A percentile compares a stretch with the other conserved stretches of the same genome.
phyloP scores from a whole-genome alignment of 2,113 vertebrate species.

The Geococcyx californianus region DNA sequence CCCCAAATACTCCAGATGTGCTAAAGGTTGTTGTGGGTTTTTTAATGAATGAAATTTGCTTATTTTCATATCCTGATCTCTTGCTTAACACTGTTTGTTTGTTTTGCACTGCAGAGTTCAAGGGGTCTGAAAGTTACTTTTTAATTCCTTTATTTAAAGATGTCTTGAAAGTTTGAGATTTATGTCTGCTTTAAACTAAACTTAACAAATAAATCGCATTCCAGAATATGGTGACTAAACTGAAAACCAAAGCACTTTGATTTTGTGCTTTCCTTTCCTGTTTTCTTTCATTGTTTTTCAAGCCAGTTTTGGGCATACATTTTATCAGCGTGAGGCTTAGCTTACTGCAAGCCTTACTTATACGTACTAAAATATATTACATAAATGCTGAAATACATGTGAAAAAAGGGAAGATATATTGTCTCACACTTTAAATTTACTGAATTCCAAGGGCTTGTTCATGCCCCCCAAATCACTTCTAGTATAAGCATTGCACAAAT shows the following conservation, averaged over 20 bases:
- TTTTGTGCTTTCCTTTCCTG: not conserved
- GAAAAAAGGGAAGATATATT: conserved; percentile 21
- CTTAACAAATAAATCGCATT: not conserved
- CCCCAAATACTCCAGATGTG: not conserved
- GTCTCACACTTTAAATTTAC: conserved; percentile 7
- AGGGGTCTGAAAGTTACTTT: not conserved
- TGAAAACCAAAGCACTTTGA: not conserved
- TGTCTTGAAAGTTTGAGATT: not conserved
- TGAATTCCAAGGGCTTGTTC: conserved; percentile 21
- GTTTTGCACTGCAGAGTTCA: not conserved
- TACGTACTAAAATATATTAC: not conserved
- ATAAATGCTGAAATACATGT: not conserved
- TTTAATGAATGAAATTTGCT: not conserved
- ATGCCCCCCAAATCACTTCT: not conserved
- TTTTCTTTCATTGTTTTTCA: not conserved
- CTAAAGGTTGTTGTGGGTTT: not conserved
- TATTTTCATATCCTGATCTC: not conserved
- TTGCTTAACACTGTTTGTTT: not conserved
- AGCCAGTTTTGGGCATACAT: conserved; percentile 7
- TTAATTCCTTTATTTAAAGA: not conserved
- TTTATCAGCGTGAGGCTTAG: not conserved
- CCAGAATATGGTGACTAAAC: not conserved
- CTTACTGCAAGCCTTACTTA: not conserved
- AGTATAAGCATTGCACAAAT: not conserved
- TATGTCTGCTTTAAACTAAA: not conserved